Base-by-base conservation (phyloP, 2,797 vertebrate species). In the Chaenodraco wilsoni region DNA sequence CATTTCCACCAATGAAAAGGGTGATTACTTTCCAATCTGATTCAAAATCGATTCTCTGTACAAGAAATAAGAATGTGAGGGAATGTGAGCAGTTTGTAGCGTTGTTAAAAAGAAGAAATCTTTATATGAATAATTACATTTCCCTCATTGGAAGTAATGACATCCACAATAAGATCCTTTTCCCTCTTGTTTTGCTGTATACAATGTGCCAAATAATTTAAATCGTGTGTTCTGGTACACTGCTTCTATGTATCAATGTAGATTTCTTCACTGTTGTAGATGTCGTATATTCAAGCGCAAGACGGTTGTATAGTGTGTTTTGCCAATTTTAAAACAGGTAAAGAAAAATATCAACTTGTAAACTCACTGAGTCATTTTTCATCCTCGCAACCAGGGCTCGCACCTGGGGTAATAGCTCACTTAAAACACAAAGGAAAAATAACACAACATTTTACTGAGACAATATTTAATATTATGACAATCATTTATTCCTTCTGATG, bases 11-110 rank as follows among this genome's bases (percentile, higher is more conserved):
- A 7, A 98, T 94, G 14, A 95, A 93, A 68, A 98, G 0, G 0
- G 95, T 97, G 91, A 99, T 96, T 84, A 98, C 65, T 86, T 98
- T 99, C 97, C 97, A 99, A 83, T 97, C 96, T 1, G 84, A 89
- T 2, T 81, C 19, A 70, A 97, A 96, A 84, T 96, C 75, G 40
- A 98, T 89, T 83, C 90, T 95, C 97, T 98, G 84, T 5, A 66
- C 17, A 76, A 78, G 78, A 66, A 60, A 50, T n/a, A 81, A 44
- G 2, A 62, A 27, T 5, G 16, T 21, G 10, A 41, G 45, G 3
- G 15, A 48, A 11, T 0, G 8, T 48, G 3, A 58, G 2, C 3
- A 1, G 3, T 44, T 6, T 52, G 3, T 17, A 9, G 21, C n/a
- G n/a, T 12, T 54, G 31, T 59, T 55, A 54, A 50, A 43, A 7